These are phyloP conservation scores for Drosophila chauvacae DNA, from an alignment of 1,140 invertebrate genomes.

Conservation along the genomic window DNA sequence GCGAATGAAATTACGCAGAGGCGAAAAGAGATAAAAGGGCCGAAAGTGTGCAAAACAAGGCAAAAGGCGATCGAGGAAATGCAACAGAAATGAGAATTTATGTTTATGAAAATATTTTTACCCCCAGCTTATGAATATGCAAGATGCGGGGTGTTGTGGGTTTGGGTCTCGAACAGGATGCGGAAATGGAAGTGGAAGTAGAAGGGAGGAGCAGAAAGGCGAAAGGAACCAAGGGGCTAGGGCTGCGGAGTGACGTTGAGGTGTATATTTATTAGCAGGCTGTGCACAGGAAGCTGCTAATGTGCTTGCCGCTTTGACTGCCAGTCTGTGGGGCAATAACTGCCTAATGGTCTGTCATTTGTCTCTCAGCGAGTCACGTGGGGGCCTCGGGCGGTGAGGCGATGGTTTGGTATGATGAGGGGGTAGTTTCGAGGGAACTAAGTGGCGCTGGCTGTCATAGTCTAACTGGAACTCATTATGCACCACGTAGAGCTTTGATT, in stretches of 20 bases:
- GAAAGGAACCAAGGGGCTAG: neutral
- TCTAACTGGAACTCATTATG: conserved; percentile 48
- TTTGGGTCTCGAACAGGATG: conserved; percentile 16
- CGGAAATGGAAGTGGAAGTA: conserved; percentile 7
- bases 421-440: neutral
- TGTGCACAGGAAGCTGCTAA: conserved; percentile 74
- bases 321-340: conserved; percentile 72
- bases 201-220: neutral
- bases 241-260: conserved; percentile 30
- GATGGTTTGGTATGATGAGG: neutral
- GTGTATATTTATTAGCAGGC: conserved; percentile 75
- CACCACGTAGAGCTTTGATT: conserved; percentile 36
- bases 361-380: conserved; percentile 41
- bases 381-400: neutral
- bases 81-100: conserved; percentile 80
- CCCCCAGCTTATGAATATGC: conserved; percentile 66
- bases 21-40: conserved; percentile 57
- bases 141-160: conserved; percentile 18
- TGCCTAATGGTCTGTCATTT: conserved; percentile 77
- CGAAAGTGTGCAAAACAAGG: conserved; percentile 60
- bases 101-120: conserved; percentile 72
- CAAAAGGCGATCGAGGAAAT: conserved; percentile 71
- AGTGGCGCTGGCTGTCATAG: conserved; percentile 10
- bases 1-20: conserved; percentile 67
- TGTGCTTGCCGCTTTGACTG: conserved; percentile 75